These are phyloP conservation scores for Pseudopipra pipra DNA, from an alignment of 2,113 vertebrate species.

Conservation along the genomic window DNA sequence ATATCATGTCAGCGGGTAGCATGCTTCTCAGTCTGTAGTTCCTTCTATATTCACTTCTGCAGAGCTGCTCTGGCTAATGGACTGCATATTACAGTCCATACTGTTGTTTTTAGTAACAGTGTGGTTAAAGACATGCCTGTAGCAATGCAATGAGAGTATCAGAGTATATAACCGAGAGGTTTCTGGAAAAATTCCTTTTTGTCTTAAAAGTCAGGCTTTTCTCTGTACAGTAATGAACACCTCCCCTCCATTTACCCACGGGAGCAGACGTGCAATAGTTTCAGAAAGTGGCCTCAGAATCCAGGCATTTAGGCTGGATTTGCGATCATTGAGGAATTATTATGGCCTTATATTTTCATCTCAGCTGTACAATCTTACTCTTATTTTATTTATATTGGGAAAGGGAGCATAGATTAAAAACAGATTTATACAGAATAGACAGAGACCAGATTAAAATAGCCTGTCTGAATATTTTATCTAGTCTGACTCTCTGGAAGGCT, in stretches of 20 bases:
- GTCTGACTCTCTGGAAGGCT: not conserved
- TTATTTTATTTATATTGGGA: slow-evolving; percentile 22
- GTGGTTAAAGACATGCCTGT: not conserved
- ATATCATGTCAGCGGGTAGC: not conserved
- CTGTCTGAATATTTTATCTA: slow-evolving; percentile 48
- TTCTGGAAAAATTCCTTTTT: not conserved
- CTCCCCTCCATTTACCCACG: not conserved
- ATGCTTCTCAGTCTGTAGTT: not conserved
- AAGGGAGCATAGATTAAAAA: slow-evolving; percentile 10
- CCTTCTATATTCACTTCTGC: not conserved
- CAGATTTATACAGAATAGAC: slow-evolving; percentile 12
- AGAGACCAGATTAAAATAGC: slow-evolving; percentile 24
- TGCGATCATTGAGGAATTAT: not conserved
- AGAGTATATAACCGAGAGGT: not conserved
- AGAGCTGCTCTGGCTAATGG: not conserved
- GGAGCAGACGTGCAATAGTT: not conserved
- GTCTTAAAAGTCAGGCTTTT: not conserved
- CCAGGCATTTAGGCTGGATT: not conserved
- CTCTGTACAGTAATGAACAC: not conserved
- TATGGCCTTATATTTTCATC: not conserved
- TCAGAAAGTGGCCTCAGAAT: not conserved
- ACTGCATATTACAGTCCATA: not conserved
- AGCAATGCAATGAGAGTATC: not conserved
- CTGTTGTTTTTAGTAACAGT: not conserved
- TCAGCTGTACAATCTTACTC: not conserved